Evolutionary conservation across 23 tunicate species (phyloP).

Genomic region (Clavelina lepadiformis): DNA sequence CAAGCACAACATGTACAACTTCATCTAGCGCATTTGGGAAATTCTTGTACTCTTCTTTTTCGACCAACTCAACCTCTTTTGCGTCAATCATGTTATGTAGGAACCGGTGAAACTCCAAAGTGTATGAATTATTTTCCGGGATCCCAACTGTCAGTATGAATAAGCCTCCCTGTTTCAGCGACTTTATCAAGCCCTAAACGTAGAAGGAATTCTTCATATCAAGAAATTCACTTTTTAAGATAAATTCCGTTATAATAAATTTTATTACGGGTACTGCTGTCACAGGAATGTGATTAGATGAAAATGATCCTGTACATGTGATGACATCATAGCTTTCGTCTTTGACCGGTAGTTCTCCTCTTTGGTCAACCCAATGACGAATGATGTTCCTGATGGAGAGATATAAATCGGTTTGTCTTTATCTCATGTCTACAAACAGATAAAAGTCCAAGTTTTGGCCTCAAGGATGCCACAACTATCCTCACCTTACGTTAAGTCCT

Average conservation of each 20-base stretch:
- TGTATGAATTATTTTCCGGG: not conserved
- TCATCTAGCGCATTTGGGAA: too few relatives aligned
- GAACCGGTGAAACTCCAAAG: not conserved
- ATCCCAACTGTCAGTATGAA: not conserved
- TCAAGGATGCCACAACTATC: too few relatives aligned
- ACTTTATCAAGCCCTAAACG: not conserved
- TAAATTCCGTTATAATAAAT: too few relatives aligned
- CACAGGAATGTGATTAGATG: conserved; percentile 11
- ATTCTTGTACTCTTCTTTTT: too few relatives aligned
- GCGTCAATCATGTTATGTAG: not conserved
- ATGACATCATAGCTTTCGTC: conserved; percentile 4
- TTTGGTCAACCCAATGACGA: conserved; percentile 4
- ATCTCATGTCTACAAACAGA: too few relatives aligned
- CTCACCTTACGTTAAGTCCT: too few relatives aligned
- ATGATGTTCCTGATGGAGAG: conserved; percentile 20
- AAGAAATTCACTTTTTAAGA: too few relatives aligned
- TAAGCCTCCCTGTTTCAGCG: not conserved
- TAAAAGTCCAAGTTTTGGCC: too few relatives aligned
- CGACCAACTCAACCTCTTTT: too few relatives aligned
- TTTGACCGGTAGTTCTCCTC: conserved; percentile 1
- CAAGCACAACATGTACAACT: too few relatives aligned
- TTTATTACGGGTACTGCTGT: too few relatives aligned
- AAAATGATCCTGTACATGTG: conserved; percentile 1
- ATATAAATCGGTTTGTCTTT: too few relatives aligned
- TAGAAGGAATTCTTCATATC: not conserved